Percentiles rank a stretch among this genome's conserved stretches.
Evolutionary conservation across 2,888 invertebrate species (phyloP).

Genomic region (Hipparchia semele): DNA sequence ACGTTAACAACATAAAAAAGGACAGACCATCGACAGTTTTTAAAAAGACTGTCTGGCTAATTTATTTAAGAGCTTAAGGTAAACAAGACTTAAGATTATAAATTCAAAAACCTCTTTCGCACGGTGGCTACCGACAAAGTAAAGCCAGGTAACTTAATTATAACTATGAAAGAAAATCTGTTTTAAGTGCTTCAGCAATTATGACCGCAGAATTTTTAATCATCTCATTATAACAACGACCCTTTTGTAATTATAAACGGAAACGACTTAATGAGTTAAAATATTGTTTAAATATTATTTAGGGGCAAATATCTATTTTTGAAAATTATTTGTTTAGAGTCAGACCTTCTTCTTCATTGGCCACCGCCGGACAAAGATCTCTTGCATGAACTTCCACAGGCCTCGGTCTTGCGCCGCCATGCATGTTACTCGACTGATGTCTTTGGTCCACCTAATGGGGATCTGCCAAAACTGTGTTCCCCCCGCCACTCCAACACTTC

Average conservation of each 20-base stretch:
- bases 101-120: conserved; percentile 10
- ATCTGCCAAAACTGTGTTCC: no score
- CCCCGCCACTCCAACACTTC: no score
- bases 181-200: conserved; percentile 62
- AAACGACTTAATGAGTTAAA: conserved; percentile 3
- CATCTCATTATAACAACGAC: conserved; percentile 68
- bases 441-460: no score
- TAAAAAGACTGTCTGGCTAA: background rate
- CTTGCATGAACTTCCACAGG: no score
- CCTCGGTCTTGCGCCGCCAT: no score
- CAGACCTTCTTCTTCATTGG: no score
- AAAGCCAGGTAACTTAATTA: conserved; percentile 18
- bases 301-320: no score
- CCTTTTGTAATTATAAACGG: conserved; percentile 57
- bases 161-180: conserved; percentile 54
- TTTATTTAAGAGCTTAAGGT: background rate
- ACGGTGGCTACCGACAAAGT: background rate
- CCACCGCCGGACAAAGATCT: no score
- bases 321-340: no score
- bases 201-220: conserved; percentile 68
- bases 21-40: background rate
- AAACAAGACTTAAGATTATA: conserved; percentile 4
- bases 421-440: no score
- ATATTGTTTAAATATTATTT: background rate
- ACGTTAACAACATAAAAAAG: background rate